These are phyloP conservation scores for Cephonodes hylas DNA, from an alignment of 2,888 invertebrate species.

Conservation along the genomic window DNA sequence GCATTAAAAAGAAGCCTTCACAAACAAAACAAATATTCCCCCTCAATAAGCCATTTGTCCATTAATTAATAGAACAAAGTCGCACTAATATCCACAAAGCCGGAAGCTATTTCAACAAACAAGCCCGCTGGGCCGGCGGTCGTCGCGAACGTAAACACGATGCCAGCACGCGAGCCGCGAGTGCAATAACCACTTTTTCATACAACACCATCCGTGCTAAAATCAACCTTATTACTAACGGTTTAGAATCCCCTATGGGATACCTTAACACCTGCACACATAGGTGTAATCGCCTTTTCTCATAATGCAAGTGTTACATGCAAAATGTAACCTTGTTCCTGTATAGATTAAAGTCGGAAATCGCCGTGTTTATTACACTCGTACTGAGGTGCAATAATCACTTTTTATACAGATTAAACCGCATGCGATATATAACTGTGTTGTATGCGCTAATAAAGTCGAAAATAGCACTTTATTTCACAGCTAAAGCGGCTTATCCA, in stretches of 20 bases:
- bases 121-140: neutral
- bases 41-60: slow-evolving; percentile 1
- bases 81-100: slow-evolving; percentile 4
- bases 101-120: slow-evolving; percentile 3
- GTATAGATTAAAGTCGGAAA: neutral
- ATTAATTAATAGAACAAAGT: slow-evolving; percentile 6
- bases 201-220: neutral
- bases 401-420: neutral
- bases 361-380: neutral
- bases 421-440: neutral
- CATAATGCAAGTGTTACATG: slow-evolving; percentile 35
- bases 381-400: neutral
- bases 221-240: neutral
- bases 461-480: neutral
- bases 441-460: neutral
- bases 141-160: neutral
- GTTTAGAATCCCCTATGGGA: neutral
- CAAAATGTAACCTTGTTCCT: neutral
- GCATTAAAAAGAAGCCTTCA: neutral
- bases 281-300: neutral
- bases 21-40: neutral
- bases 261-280: neutral
- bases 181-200: slow-evolving; percentile 4
- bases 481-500: neutral
- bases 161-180: neutral